Base-by-base conservation (phyloP, 2,888 invertebrate species). In the Chrysolina oricalcia region DNA sequence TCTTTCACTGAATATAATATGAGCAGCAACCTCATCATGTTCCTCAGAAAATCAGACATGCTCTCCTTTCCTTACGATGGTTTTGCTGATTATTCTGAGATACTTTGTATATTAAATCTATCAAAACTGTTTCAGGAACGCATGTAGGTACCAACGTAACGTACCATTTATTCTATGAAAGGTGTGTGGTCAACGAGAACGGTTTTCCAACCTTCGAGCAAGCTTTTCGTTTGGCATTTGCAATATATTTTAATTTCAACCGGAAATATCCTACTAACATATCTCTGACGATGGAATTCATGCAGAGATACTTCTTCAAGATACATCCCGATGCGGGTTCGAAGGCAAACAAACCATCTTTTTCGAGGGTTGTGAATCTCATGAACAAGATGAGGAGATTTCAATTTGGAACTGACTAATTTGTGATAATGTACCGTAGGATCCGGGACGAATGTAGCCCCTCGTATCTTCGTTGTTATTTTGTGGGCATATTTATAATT, bases 301-400 rank as follows among this genome's bases (percentile, higher is more conserved):
- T 79, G 11, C 79, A 79, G 43, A 64, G 76, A 15, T 79, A 78
- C 23, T 72, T 75, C 41, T 62, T 76, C 11, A 79, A 79, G 68
- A 79, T 79, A 27, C 75, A 79, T 41, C 79, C 79, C 2, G 78
- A 79, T 70, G 41, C 63, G 23, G 79, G 78, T 41, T 67, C 78
- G 11, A 78, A 77, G 19, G 41, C 73, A 10, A 71, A 65, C 40
- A 74, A 74, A 53, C n/a, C 56, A n/a, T 50, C 74, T 8, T 35
- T 65, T 41, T 69, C 50, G 10, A 73, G 76, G 59, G 76, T 75
- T 21, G 46, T 74, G 11, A 63, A 59, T 19, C 70, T 76, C 8
- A 71, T 74, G 64, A 70, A 64, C 40, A 74, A 62, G 21, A 27
- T 73, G 27, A 46, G 46, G 1, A 67, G 35, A 23, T 17, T 72